Conservation (phyloP, 2,113 vertebrate species). For the Labeo catla region DNA sequence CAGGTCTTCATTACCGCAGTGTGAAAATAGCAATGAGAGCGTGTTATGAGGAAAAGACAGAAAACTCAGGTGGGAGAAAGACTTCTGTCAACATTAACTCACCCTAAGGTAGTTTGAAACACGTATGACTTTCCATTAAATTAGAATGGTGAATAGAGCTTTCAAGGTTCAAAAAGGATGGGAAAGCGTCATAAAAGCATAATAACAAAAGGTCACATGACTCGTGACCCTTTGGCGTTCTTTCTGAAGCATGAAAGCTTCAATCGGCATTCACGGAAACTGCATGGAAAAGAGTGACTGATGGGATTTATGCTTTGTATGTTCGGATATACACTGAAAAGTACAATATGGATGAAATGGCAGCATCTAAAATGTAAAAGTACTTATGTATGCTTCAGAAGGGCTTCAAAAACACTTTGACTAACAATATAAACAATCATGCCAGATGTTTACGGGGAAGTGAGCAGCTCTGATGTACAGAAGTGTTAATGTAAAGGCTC, state of each 20-base stretch:
- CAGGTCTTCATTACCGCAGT: conserved; percentile 9
- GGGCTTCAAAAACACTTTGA: neutral
- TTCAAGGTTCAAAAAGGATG: neutral
- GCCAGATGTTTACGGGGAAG: neutral
- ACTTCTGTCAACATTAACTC: neutral
- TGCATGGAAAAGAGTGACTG: neutral
- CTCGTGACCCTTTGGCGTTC: neutral
- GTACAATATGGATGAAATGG: neutral
- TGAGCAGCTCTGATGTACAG: neutral
- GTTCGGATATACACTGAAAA: neutral
- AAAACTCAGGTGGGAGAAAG: neutral
- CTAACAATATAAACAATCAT: neutral
- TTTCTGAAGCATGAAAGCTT: neutral
- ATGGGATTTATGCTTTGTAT: neutral
- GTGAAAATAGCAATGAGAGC: neutral
- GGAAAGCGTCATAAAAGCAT: neutral
- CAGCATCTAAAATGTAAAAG: neutral
- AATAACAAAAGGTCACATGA: neutral
- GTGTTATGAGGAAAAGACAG: neutral
- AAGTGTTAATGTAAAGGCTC: conserved; percentile 7
- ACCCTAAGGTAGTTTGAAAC: neutral
- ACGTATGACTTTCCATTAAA: neutral
- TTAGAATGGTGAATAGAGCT: neutral
- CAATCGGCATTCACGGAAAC: neutral
- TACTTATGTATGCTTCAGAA: neutral